Evolutionary conservation across 2,113 vertebrate species (phyloP).

Genomic region (Oryzias curvinotus): DNA sequence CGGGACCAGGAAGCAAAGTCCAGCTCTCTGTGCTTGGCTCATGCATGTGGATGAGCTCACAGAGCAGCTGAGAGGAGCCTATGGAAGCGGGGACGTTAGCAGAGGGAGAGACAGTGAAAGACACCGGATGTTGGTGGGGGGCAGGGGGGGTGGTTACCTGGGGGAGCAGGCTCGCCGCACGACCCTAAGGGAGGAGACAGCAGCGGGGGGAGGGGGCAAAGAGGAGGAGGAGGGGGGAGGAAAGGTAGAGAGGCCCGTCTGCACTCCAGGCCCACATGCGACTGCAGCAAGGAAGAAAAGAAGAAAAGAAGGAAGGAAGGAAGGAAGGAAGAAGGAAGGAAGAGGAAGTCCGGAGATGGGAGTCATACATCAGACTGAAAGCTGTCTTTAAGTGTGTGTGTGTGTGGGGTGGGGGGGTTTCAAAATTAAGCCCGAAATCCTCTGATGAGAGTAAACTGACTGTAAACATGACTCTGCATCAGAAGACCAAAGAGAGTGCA

Average conservation of each 20-base stretch:
- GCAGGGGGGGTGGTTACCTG: conserved; percentile 62
- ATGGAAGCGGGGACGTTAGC: no score
- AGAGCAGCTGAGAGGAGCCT: no score
- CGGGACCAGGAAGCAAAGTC: no score
- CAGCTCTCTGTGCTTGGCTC: no score
- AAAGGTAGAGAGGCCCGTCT: conserved; percentile 41
- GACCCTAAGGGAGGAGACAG: conserved; percentile 49
- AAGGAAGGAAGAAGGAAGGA: conserved; percentile 5
- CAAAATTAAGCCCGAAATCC: no score
- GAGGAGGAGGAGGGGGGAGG: conserved; percentile 36
- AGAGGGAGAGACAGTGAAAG: conserved; percentile 28
- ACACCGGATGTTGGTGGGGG: conserved; percentile 1
- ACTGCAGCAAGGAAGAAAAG: conserved; percentile 40
- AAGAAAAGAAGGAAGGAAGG: conserved; percentile 4
- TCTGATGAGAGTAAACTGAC: no score
- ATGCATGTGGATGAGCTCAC: no score
- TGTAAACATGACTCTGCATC: no score
- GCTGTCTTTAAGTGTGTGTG: no score
- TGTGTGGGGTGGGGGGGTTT: no score
- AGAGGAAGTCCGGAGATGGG: conserved; percentile 1
- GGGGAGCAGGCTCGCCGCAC: conserved; percentile 64
- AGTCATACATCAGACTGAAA: neutral
- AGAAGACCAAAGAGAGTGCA: no score
- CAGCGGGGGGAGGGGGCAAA: conserved; percentile 50
- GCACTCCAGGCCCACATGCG: conserved; percentile 69